Evolutionary conservation across 2,888 invertebrate genomes (phyloP), one percentile per base, ranked within the genome.

Genomic region (Phymatocera aterrima): DNA sequence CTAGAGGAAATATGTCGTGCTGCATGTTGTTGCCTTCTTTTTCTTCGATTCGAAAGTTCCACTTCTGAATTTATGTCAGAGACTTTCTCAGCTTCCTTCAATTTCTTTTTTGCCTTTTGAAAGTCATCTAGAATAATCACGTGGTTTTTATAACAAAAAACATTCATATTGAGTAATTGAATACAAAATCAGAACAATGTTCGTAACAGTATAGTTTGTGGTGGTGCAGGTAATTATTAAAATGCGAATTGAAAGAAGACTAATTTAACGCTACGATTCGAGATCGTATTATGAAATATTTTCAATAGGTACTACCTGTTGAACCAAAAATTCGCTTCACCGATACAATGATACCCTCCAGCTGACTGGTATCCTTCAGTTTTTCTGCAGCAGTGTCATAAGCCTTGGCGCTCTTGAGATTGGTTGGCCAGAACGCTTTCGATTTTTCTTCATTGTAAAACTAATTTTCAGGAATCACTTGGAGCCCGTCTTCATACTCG

Each of bases 1-100:
- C 43, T 43, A 43, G 12, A n/a, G 24, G 65, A 12, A 12, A 43
- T 10, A 6, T 24, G 8, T 43, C 24, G 6, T 21, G 24, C 40
- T 68, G 65, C 43, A 68, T 24, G 2, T 68, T 6, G 12, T 68
- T 43, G 65, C 65, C 65, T 68, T 68, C 15, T 10, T 68, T 68
- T 68, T 37, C 43, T 68, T 6, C 12, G 24, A 3, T 8, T 12
- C 43, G 24, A 1, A 43, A 43, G 2, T 68, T 68, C 65, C 10
- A 10, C 65, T 18, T 43, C 65, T 21, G 65, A 43, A 6, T 43
- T 68, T 10, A 68, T 40, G 10, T 68, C 65, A 24, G 65, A 68
- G 0, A 68, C 43, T n/a, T 43, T 68, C 15, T 68, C 65, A 10
- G 65, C 65, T 24, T 68, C 43, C 37, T 68, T 68, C 4, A 43